phyloP scores from a whole-genome alignment of 2,888 invertebrate species.

The Aphidius colemani region DNA sequence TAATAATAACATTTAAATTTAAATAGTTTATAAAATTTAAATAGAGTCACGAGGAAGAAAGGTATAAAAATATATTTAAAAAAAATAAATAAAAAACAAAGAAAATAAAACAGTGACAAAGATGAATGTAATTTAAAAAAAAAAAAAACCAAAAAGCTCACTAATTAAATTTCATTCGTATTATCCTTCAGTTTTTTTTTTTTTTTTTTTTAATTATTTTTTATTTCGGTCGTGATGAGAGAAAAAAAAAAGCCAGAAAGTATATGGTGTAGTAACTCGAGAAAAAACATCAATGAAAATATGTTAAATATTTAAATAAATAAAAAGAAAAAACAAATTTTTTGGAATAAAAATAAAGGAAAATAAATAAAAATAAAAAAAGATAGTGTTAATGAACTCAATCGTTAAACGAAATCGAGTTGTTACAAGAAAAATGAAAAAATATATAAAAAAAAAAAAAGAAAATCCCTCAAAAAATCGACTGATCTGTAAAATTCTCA shows the following conservation, averaged over 20 bases:
- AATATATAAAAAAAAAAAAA: not conserved
- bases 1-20: constrained; percentile 7
- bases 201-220: too few relatives aligned
- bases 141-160: not conserved
- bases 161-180: too few relatives aligned
- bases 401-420: not conserved
- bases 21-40: constrained; percentile 26
- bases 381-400: constrained; percentile 1
- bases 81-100: too few relatives aligned
- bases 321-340: not conserved
- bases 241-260: too few relatives aligned
- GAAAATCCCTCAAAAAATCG: constrained; percentile 44
- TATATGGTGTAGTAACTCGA: too few relatives aligned
- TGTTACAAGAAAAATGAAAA: not conserved
- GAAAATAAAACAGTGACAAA: not conserved
- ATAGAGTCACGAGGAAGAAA: constrained; percentile 29
- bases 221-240: too few relatives aligned
- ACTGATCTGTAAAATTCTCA: constrained; percentile 58
- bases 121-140: not conserved
- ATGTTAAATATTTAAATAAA: not conserved
- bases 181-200: too few relatives aligned
- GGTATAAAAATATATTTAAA: not conserved
- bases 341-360: not conserved
- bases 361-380: not conserved
- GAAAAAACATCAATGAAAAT: not conserved